Percentiles rank a stretch among this genome's conserved stretches.
phyloP scores from a whole-genome alignment of 2,797 vertebrate species.

The Cynodonichthys magdalenae region DNA sequence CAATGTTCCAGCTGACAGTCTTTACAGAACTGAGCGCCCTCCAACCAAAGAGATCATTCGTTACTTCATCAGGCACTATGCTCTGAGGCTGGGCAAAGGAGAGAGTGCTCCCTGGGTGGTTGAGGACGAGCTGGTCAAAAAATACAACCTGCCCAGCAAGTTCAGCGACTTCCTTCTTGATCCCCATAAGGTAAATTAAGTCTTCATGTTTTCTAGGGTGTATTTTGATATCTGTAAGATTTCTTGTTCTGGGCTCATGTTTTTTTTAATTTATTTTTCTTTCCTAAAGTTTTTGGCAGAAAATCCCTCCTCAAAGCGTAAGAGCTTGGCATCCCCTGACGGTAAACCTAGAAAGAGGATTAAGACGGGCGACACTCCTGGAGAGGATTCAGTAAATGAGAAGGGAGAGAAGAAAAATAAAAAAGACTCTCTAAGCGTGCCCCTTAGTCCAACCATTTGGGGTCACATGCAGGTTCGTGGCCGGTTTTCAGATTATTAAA shows the following conservation, averaged over 20 bases:
- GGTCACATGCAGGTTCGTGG: slow-evolving; percentile 87
- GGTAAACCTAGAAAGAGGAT: slow-evolving; percentile 88
- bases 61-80: slow-evolving; percentile 96
- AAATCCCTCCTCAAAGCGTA: slow-evolving; percentile 91
- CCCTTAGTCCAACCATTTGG: slow-evolving; percentile 91
- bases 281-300: slow-evolving; percentile 90
- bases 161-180: slow-evolving; percentile 96
- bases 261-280: background rate
- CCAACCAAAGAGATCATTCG: slow-evolving; percentile 99
- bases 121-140: slow-evolving; percentile 95
- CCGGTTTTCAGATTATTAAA: background rate
- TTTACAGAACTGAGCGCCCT: slow-evolving; percentile 92
- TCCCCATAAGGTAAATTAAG: slow-evolving; percentile 89
- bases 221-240: background rate
- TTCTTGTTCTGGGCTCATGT: slow-evolving; percentile 3
- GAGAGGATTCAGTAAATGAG: slow-evolving; percentile 75
- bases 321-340: slow-evolving; percentile 87
- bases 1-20: slow-evolving; percentile 90
- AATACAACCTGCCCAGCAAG: slow-evolving; percentile 94
- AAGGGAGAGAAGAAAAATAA: slow-evolving; percentile 76
- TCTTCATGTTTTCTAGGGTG: background rate
- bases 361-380: slow-evolving; percentile 79
- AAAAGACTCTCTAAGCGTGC: slow-evolving; percentile 79
- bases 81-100: slow-evolving; percentile 89
- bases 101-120: slow-evolving; percentile 98